phyloP scores from a whole-genome alignment of 2,113 vertebrate species.

The Calidris pygmaea region DNA sequence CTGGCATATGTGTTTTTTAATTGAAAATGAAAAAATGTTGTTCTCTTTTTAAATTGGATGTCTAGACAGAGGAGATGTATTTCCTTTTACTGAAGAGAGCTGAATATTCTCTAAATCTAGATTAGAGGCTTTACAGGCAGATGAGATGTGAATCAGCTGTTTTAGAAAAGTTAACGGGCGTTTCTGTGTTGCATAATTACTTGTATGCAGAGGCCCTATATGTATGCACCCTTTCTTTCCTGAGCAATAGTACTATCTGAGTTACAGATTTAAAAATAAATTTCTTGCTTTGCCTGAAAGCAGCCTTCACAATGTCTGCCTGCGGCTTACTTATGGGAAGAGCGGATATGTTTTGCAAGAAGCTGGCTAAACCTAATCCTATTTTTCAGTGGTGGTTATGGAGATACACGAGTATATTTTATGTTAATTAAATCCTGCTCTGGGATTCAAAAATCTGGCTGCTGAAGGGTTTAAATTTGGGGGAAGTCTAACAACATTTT shows the following conservation, averaged over 20 bases:
- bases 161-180: neutral
- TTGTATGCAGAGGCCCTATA: neutral
- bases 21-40: neutral
- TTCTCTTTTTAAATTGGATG: slow-evolving; percentile 50
- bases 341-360: neutral
- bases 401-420: neutral
- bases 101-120: neutral
- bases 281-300: neutral
- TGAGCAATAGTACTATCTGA: neutral
- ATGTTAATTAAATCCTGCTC: neutral
- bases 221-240: neutral
- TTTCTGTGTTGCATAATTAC: neutral
- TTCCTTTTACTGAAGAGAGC: neutral
- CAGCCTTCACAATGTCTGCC: neutral
- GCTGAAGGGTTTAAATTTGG: neutral
- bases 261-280: neutral
- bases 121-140: neutral
- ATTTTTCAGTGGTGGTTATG: neutral
- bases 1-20: slow-evolving; percentile 36
- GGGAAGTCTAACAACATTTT: neutral
- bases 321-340: neutral
- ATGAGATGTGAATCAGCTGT: neutral
- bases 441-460: neutral
- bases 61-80: slow-evolving; percentile 57
- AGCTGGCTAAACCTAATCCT: neutral